Evolutionary conservation across 1,140 invertebrate genomes (phyloP), one percentile per base, ranked within the genome.

Genomic region (Gerris buenoi): DNA sequence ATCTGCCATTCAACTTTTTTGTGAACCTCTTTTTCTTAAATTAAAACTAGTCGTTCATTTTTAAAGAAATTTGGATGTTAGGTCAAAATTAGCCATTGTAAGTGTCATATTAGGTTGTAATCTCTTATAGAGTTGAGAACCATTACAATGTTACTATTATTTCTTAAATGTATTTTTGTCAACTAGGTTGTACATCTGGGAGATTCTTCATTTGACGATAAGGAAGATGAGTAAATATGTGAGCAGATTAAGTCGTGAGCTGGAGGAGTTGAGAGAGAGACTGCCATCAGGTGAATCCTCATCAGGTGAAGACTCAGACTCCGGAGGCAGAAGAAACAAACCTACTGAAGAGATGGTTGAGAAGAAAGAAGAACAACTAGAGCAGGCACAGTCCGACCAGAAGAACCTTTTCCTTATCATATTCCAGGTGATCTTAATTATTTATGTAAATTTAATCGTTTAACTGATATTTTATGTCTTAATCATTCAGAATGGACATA

Each of bases 381-480:
- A 98, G 80, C 86, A 89, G 27, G 92, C 92, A 0, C 93, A 97
- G 79, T 91, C 91, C 67, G 93, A 97, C 78, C 93, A 97, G 76
- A 98, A 98, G 79, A 93, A 95, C 78, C 80, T 98, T 23, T 98
- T 98, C 75, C 84, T 98, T 13, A 97, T 98, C 75, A 92, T 98
- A 73, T 97, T 98, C 78, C 94, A 97, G 79, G 85, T 85, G 18
- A 46, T 10, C 18, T n/a, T n/a, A n/a, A n/a, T n/a, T n/a, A n/a
- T n/a, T n/a, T n/a, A n/a, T n/a, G n/a, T n/a, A n/a, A n/a, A n/a
- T n/a, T n/a, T n/a, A n/a, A n/a, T n/a, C n/a, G n/a, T n/a, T n/a
- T n/a, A n/a, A n/a, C n/a, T n/a, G n/a, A n/a, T n/a, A n/a, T n/a
- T n/a, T n/a, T n/a, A n/a, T n/a, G n/a, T n/a, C n/a, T n/a, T n/a